Percentiles rank a stretch among this genome's conserved stretches.
These are phyloP conservation scores for Hypsopygia costalis DNA, from an alignment of 2,888 invertebrate species.

Conservation along the genomic window DNA sequence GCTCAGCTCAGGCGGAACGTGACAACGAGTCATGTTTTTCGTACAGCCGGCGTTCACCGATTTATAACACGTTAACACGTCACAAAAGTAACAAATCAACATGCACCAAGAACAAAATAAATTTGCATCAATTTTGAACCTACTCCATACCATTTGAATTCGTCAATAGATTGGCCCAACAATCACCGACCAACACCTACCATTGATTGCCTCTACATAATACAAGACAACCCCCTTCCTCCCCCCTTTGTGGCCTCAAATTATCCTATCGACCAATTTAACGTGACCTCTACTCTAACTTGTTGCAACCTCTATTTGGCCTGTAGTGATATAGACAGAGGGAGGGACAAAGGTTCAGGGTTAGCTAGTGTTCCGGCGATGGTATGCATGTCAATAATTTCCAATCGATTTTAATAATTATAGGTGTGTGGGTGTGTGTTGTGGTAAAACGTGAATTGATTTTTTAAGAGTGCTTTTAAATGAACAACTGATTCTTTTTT, in stretches of 20 bases:
- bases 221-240: conserved; percentile 50
- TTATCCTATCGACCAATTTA: conserved; percentile 39
- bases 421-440: conserved; percentile 25
- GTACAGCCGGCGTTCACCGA: too few species aligned
- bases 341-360: conserved; percentile 23
- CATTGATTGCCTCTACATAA: conserved; percentile 76
- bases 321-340: not conserved
- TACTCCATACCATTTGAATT: conserved; percentile 30
- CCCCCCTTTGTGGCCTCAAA: conserved; percentile 41
- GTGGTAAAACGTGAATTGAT: conserved; percentile 9
- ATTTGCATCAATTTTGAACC: conserved; percentile 9
- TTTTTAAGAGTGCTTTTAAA: too few species aligned
- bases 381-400: conserved; percentile 51
- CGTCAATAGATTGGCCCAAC: conserved; percentile 43
- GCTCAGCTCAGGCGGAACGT: too few species aligned
- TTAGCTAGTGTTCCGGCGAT: conserved; percentile 23
- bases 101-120: too few species aligned
- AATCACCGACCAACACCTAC: conserved; percentile 64
- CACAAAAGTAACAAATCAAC: too few species aligned
- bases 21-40: too few species aligned
- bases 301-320: not conserved
- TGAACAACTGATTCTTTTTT: too few species aligned
- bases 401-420: conserved; percentile 68
- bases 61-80: too few species aligned
- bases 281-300: conserved; percentile 21